Base-by-base conservation (phyloP, 1,140 invertebrate genomes). In the Penaeus japonicus region DNA sequence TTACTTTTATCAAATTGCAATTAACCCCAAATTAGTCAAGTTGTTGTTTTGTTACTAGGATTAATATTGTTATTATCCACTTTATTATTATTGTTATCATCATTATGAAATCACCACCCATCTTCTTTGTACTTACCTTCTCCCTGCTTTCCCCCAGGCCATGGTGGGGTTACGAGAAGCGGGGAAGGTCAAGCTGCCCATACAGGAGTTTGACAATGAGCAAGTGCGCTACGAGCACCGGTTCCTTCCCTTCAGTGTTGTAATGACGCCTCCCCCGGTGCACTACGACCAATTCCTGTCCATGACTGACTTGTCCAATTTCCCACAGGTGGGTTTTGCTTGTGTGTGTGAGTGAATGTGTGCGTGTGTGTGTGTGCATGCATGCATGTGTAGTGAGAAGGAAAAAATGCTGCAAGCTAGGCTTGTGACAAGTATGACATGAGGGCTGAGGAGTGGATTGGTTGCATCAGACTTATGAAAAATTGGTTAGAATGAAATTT, bases 221-320 rank as follows among this genome's bases (percentile, higher is more conserved):
- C 95, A 96, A 91, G 97, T 99, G 20, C 95, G 98, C 57, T 99
- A 98, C 92, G 97, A 98, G 91, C 97, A 99, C 90, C 95, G 98
- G 86, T 97, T 99, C 94, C 94, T 96, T 18, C 97, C 98, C 10
- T 97, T 99, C 92, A 95, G 95, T 30, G 95, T 95, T 39, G 94
- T 99, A 3, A 93, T 96, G n/a, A 96, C 96, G 0, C 98, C 98
- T 24, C 97, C 97, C 0, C 96, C 96, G 17, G 96, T 98, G 35
- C 96, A 96, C 91, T 98, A 98, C 92, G 93, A 94, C 77, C 97
- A 98, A 93, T 98, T 97, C 92, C 92, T 95, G 91, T 95, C 95
- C 90, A 95, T 96, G 93, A 94, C 94, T 93, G 94, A 94, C 80
- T 92, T 94, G 20, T 91, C 54, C 90, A 92, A 87, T 92, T 93